Percentiles rank a stretch among this genome's conserved stretches.
These are phyloP conservation scores for Pangasius sanitwongsei DNA, from an alignment of 2,797 vertebrate genomes.

Conservation along the genomic window DNA sequence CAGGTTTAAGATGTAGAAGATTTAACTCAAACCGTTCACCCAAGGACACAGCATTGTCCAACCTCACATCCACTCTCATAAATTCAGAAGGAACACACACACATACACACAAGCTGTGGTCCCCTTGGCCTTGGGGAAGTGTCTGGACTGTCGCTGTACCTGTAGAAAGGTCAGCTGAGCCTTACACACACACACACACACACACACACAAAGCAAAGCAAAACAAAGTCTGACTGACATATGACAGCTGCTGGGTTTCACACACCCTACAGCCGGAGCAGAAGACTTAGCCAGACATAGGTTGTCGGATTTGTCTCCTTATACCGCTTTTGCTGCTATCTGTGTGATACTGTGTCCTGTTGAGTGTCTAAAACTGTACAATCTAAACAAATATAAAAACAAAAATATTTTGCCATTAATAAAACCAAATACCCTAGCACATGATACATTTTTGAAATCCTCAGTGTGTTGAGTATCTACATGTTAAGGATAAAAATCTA, in stretches of 20 bases:
- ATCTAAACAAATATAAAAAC: not conserved
- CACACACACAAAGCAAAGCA: not conserved
- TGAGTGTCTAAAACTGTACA: not conserved
- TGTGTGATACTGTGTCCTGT: not conserved
- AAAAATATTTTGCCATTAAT: not conserved
- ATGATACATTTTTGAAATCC: not conserved
- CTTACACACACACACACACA: slow-evolving; percentile 13
- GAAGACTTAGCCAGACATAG: not conserved
- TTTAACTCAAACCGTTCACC: not conserved
- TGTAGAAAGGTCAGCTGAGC: slow-evolving; percentile 45
- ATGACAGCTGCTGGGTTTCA: slow-evolving; percentile 31
- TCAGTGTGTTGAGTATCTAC: not conserved
- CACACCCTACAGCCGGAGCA: slow-evolving; percentile 13
- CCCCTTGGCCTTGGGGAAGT: slow-evolving; percentile 9
- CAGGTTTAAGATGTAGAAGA: not conserved
- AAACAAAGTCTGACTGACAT: slow-evolving; percentile 28
- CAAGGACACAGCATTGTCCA: too few species aligned
- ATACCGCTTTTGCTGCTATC: not conserved
- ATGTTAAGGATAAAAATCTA: too few species aligned
- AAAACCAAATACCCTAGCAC: not conserved
- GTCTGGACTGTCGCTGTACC: slow-evolving; percentile 27
- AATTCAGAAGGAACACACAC: not conserved
- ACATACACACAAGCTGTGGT: slow-evolving; percentile 2
- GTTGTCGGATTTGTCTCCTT: not conserved
- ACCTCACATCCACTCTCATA: not conserved